These are phyloP conservation scores for Nowickia ferox DNA, from an alignment of 2,888 invertebrate genomes.

Conservation along the genomic window DNA sequence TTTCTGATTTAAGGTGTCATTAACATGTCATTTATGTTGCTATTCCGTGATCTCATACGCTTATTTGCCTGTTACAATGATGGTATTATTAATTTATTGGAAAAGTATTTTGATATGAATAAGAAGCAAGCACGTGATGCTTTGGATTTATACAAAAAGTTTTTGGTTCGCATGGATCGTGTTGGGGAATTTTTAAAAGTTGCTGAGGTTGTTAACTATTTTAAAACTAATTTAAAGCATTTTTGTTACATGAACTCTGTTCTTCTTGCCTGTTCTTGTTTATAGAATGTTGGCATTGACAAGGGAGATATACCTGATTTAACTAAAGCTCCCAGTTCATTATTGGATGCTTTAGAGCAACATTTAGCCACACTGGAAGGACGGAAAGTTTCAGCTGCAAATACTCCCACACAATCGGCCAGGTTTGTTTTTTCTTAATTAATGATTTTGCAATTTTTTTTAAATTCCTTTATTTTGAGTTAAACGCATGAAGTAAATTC, in stretches of 20 bases:
- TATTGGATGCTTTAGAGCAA: slow-evolving; percentile 97
- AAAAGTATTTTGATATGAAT: slow-evolving; percentile 99
- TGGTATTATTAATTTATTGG: slow-evolving; percentile 98
- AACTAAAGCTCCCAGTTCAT: slow-evolving; percentile 98
- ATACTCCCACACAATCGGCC: slow-evolving; percentile 93
- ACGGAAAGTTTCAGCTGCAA: slow-evolving; percentile 92
- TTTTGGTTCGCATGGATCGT: slow-evolving; percentile 98
- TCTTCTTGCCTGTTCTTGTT: slow-evolving; percentile 26
- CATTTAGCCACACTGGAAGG: slow-evolving; percentile 97
- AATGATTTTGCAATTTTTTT: neutral
- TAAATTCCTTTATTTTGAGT: neutral
- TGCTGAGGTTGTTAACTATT: slow-evolving; percentile 84
- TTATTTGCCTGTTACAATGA: slow-evolving; percentile 99
- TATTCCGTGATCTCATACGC: slow-evolving; percentile 99
- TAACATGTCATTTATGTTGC: slow-evolving; percentile 99
- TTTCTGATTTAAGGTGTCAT: slow-evolving; percentile 88
- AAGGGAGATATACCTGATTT: slow-evolving; percentile 99
- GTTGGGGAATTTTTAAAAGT: slow-evolving; percentile 99
- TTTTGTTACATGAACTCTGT: neutral
- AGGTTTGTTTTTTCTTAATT: slow-evolving; percentile 84
- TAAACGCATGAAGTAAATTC: neutral
- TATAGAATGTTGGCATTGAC: slow-evolving; percentile 96
- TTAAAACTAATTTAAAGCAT: neutral
- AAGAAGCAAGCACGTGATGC: slow-evolving; percentile 99
- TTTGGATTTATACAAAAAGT: slow-evolving; percentile 98